Base-by-base conservation (phyloP, 2,113 vertebrate genomes). In the Chlorodrepanis virens region DNA sequence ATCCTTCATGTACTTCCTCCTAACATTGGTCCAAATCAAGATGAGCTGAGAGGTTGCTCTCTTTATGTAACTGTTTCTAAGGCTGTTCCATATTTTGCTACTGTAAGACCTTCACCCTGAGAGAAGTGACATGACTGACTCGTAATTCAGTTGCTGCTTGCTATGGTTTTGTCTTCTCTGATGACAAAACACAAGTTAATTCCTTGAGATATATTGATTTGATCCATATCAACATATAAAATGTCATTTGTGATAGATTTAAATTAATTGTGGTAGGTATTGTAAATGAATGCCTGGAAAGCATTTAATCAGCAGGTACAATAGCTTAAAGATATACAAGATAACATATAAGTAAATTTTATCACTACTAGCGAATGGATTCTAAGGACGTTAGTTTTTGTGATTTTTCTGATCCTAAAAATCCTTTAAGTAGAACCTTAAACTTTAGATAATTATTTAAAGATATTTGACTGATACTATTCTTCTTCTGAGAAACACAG, bases 21-120 rank as follows among this genome's bases (percentile, higher is more conserved):
- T 37, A 29, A 44, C 3, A 4, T 5, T 29, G 14, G 6, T 72
- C 9, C 19, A 8, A 8, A 2, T 3, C 5, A 2, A 85, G n/a
- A 90, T 13, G 31, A 92, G 17, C 20, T 8, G 7, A 67, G 47
- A 94, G 1, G 4, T 68, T 2, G 12, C 20, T 75, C 27, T 76
- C 14, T 27, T 64, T 85, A 79, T 19, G 11, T 44, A 93, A 63
- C 14, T 2, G 2, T 33, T 93, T 87, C 47, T 77, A 83, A 90
- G 25, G 22, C 27, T 39, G 11, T 39, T 90, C 56, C 42, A 21
- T 71, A 33, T 91, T 92, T 67, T 91, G 18, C 8, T 70, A 12
- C 27, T 24, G 9, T 23, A 78, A 68, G 49, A 20, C 40, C 33
- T 68, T 72, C 35, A n/a, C 29, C 17, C 21, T 1, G 4, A 11